phyloP scores from a whole-genome alignment of 2,888 invertebrate species.

The Clanis bilineata region DNA sequence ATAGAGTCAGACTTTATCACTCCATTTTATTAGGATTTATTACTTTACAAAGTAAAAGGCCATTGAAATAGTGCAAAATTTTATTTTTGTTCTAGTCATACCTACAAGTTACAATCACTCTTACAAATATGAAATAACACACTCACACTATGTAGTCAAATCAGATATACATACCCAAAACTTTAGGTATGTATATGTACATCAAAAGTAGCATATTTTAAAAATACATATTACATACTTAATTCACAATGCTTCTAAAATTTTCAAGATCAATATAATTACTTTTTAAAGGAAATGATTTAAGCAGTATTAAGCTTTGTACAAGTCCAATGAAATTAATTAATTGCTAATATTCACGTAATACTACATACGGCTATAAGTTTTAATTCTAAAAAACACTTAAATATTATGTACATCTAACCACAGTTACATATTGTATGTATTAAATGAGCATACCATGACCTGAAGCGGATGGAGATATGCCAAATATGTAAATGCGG shows the following conservation, averaged over 20 bases:
- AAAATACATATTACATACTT: background rate
- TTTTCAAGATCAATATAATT: background rate
- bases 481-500: background rate
- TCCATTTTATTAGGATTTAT: background rate
- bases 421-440: background rate
- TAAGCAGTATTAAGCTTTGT: background rate
- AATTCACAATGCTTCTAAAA: background rate
- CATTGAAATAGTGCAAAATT: slow-evolving; percentile 33
- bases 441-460: no score
- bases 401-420: slow-evolving; percentile 3
- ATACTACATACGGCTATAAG: background rate
- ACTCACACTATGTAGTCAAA: slow-evolving; percentile 9
- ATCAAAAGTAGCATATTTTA: slow-evolving; percentile 3
- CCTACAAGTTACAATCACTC: slow-evolving; percentile 23
- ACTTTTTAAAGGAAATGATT: background rate
- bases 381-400: background rate
- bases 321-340: slow-evolving; percentile 1
- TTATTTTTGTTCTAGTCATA: slow-evolving; percentile 36
- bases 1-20: no score
- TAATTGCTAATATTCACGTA: background rate
- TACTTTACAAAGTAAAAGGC: slow-evolving; percentile 9
- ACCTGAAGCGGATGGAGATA: no score
- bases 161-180: slow-evolving; percentile 22
- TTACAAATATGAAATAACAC: slow-evolving; percentile 26
- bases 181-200: slow-evolving; percentile 14